phyloP scores from a whole-genome alignment of 2,113 vertebrate species.

The Meles meles region DNA sequence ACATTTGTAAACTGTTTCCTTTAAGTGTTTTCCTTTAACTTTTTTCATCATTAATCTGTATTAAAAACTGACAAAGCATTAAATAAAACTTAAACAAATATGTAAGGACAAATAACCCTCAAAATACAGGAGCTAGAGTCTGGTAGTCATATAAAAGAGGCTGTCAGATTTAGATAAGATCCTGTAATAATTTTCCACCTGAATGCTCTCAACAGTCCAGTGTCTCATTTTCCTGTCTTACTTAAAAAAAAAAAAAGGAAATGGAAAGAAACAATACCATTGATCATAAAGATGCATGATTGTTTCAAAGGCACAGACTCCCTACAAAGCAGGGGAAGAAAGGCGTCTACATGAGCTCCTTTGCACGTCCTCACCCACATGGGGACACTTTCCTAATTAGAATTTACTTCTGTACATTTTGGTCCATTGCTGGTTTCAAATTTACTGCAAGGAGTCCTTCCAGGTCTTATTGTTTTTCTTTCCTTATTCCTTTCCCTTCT shows the following conservation, averaged over 20 bases:
- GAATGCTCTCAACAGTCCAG: neutral
- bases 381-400: neutral
- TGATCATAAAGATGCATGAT: neutral
- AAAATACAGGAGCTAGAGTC: neutral
- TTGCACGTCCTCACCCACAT: neutral
- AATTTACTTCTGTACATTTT: neutral
- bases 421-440: neutral
- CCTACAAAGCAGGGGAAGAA: neutral
- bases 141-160: neutral
- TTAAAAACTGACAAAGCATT: conserved; percentile 25
- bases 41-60: conserved; percentile 5
- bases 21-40: neutral
- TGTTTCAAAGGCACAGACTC: neutral
- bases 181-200: conserved; percentile 11
- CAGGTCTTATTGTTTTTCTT: neutral
- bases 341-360: neutral
- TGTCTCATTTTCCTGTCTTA: conserved; percentile 1
- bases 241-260: neutral
- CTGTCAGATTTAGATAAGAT: neutral
- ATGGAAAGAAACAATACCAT: neutral
- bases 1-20: neutral
- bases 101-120: neutral
- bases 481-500: neutral
- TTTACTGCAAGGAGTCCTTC: neutral
- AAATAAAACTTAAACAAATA: conserved; percentile 18